Evolutionary conservation across 2,888 invertebrate genomes (phyloP).

Genomic region (Liopterus haemorrhoidalis): DNA sequence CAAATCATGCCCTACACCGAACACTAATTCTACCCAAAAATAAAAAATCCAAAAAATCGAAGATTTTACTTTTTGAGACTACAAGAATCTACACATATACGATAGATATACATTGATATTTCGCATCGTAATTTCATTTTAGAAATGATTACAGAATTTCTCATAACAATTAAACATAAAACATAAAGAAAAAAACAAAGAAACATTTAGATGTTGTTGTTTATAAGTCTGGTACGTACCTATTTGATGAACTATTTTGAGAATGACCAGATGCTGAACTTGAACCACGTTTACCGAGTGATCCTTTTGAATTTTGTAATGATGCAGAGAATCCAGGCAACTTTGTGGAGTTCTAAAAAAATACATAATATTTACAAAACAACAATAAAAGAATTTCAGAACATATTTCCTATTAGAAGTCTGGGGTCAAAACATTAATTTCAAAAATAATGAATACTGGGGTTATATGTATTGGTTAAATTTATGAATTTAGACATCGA

Average conservation of each 20-base stretch:
- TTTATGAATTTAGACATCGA: no score
- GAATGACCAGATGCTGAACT: slow-evolving; percentile 39
- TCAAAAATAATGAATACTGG: no score
- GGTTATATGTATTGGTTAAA: no score
- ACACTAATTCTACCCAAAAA: no score
- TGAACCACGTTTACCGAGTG: slow-evolving; percentile 42
- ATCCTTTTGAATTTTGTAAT: slow-evolving; percentile 42
- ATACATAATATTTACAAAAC: slow-evolving; percentile 9
- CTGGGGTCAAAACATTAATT: not conserved
- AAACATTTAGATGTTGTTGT: no score
- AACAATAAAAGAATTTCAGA: not conserved
- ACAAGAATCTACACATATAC: slow-evolving; percentile 18
- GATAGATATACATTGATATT: no score
- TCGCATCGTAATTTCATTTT: no score
- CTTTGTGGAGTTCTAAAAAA: slow-evolving; percentile 43
- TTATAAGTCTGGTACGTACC: no score
- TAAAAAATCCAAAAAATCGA: slow-evolving; percentile 12
- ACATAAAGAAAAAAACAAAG: no score
- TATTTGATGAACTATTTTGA: slow-evolving; percentile 41
- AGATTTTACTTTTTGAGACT: slow-evolving; percentile 17
- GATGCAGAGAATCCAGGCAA: slow-evolving; percentile 42
- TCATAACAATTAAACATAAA: no score
- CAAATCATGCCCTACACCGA: no score
- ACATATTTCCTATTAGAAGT: not conserved
- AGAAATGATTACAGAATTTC: no score